Percentiles rank a stretch among this genome's conserved stretches.
Conservation (phyloP, 2,888 invertebrate genomes). For the Adineta ricciae region DNA sequence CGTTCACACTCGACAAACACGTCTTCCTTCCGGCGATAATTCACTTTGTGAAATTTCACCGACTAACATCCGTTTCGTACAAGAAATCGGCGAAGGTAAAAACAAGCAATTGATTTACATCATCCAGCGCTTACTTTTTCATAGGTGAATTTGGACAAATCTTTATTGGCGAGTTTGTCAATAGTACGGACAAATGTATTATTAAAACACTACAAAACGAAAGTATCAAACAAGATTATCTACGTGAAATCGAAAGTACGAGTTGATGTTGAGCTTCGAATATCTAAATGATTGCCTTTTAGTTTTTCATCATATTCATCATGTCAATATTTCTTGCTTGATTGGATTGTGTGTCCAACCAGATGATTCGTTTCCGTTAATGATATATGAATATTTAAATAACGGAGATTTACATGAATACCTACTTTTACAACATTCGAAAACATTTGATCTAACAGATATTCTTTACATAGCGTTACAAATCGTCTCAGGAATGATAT, state of each 20-base stretch:
- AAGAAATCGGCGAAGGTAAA: constrained; percentile 7
- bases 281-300: too few relatives aligned
- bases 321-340: neutral
- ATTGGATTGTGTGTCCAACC: neutral
- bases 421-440: constrained; percentile 50
- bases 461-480: constrained; percentile 73
- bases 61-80: neutral
- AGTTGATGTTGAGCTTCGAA: too few relatives aligned
- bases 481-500: constrained; percentile 52
- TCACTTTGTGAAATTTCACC: neutral
- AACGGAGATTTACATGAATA: constrained; percentile 91
- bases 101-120: neutral
- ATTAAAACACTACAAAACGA: constrained; percentile 86
- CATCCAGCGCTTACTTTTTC: neutral
- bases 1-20: neutral
- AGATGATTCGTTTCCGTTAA: constrained; percentile 43
- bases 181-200: constrained; percentile 58
- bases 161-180: constrained; percentile 75
- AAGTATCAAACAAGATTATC: neutral
- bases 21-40: neutral
- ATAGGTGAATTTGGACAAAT: constrained; percentile 84
- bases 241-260: neutral
- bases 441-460: constrained; percentile 53
- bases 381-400: constrained; percentile 92
- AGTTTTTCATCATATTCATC: neutral